Evolutionary conservation across 1,140 invertebrate species (phyloP).

Genomic region (Catajapyx aquilonaris): DNA sequence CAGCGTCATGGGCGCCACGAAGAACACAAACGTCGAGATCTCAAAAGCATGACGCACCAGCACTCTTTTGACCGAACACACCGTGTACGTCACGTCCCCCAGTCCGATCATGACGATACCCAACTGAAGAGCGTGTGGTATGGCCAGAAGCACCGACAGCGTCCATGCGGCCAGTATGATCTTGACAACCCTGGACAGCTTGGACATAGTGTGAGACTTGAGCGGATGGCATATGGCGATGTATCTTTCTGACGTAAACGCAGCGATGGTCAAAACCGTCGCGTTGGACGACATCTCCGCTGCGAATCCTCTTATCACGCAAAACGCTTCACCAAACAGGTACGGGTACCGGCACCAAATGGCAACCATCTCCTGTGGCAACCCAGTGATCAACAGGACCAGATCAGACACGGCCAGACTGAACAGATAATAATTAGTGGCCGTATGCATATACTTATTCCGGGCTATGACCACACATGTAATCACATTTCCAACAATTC

Average conservation of each 20-base stretch:
- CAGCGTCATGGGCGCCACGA: conserved; percentile 52
- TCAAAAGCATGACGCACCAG: conserved; percentile 29
- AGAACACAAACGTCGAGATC: conserved; percentile 50
- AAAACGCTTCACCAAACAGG: conserved; percentile 50
- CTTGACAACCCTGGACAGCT: conserved; percentile 26
- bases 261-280: conserved; percentile 77
- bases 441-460: conserved; percentile 82
- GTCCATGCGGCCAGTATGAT: conserved; percentile 29
- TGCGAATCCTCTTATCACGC: conserved; percentile 46
- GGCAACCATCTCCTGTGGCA: conserved; percentile 55
- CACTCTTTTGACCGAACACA: conserved; percentile 11
- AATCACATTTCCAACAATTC: conserved; percentile 71
- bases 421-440: conserved; percentile 84
- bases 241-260: conserved; percentile 72
- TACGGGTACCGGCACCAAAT: conserved; percentile 60
- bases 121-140: conserved; percentile 24
- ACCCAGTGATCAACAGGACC: conserved; percentile 52
- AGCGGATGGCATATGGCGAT: conserved; percentile 87
- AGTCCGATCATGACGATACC: conserved; percentile 11
- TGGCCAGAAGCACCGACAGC: conserved; percentile 21
- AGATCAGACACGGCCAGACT: conserved; percentile 83
- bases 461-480: conserved; percentile 80
- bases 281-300: conserved; percentile 74
- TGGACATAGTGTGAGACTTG: conserved; percentile 64
- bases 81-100: background rate